These are phyloP conservation scores for Drosophila rhopaloa DNA, from an alignment of 1,140 invertebrate genomes.

Conservation along the genomic window DNA sequence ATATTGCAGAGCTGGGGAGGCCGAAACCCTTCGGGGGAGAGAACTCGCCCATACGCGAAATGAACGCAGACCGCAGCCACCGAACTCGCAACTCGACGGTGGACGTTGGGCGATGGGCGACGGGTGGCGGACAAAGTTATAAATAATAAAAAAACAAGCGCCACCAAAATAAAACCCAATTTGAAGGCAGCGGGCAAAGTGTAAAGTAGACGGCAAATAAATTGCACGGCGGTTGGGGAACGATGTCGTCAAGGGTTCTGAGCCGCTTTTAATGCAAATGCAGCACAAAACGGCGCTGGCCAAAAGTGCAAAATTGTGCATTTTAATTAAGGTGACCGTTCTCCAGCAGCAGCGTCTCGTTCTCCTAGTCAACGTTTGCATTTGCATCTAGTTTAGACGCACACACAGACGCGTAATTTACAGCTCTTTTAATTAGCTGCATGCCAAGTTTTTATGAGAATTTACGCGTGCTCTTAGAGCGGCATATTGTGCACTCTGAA, in stretches of 20 bases:
- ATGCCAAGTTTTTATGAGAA: conserved; percentile 78
- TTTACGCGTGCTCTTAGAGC: conserved; percentile 77
- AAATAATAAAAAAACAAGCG: conserved; percentile 60
- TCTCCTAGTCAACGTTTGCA: conserved; percentile 50
- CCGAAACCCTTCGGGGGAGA: neutral
- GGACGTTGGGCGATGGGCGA: neutral
- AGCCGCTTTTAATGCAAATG: conserved; percentile 78
- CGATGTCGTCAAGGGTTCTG: conserved; percentile 58
- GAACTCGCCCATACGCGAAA: conserved; percentile 72
- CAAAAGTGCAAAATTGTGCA: conserved; percentile 83
- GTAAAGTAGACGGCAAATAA: conserved; percentile 78
- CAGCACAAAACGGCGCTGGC: conserved; percentile 67
- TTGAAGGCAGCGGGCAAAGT: conserved; percentile 54
- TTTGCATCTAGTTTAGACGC: conserved; percentile 70
- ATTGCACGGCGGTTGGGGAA: conserved; percentile 62
- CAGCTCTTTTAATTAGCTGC: conserved; percentile 81
- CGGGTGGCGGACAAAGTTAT: conserved; percentile 42
- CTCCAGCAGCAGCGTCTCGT: conserved; percentile 19
- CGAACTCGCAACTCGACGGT: conserved; percentile 50
- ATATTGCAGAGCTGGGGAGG: conserved; percentile 40
- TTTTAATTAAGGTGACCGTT: conserved; percentile 83
- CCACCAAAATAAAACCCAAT: conserved; percentile 59
- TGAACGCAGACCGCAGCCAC: conserved; percentile 72
- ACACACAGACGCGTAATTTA: conserved; percentile 66
- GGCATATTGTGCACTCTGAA: conserved; percentile 55